Evolutionary conservation across 2,888 invertebrate genomes (phyloP).

Genomic region (Mellilla xanthometata): DNA sequence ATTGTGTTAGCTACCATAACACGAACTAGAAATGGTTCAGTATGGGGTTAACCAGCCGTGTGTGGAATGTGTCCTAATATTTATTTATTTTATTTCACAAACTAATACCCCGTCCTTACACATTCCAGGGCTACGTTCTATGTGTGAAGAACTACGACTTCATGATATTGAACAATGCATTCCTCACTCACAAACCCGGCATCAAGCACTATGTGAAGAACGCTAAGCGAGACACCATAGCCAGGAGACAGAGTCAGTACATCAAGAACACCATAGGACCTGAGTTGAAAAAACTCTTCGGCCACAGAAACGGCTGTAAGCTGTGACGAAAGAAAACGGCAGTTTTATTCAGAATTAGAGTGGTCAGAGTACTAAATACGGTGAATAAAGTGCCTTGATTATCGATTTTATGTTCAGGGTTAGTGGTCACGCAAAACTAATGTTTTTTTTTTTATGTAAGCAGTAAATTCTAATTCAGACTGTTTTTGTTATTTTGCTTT

Average conservation of each 20-base stretch:
- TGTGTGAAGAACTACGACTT: conserved; percentile 96
- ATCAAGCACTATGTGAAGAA: conserved; percentile 93
- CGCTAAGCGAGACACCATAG: conserved; percentile 88
- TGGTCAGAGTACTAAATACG: too few relatives aligned
- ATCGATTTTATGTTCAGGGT: too few relatives aligned
- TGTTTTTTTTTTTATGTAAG: too few relatives aligned
- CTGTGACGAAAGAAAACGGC: conserved; percentile 76
- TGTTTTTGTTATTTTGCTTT: too few relatives aligned
- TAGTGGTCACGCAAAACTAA: too few relatives aligned
- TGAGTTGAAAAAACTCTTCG: conserved; percentile 92
- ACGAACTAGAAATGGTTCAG: too few relatives aligned
- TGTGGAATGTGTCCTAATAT: too few relatives aligned
- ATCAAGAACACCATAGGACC: conserved; percentile 92
- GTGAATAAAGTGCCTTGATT: too few relatives aligned
- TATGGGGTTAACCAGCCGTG: too few relatives aligned
- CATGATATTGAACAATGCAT: conserved; percentile 96
- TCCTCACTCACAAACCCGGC: conserved; percentile 95
- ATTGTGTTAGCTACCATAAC: too few relatives aligned
- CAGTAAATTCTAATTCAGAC: too few relatives aligned
- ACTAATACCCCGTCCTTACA: background rate
- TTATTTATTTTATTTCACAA: too few relatives aligned
- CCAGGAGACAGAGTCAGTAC: conserved; percentile 88
- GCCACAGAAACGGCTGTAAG: conserved; percentile 89
- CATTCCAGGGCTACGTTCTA: conserved; percentile 91
- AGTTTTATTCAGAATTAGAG: conserved; percentile 15